These are phyloP conservation scores for Carlito syrichta DNA, from an alignment of 2,113 vertebrate genomes.

Conservation along the genomic window DNA sequence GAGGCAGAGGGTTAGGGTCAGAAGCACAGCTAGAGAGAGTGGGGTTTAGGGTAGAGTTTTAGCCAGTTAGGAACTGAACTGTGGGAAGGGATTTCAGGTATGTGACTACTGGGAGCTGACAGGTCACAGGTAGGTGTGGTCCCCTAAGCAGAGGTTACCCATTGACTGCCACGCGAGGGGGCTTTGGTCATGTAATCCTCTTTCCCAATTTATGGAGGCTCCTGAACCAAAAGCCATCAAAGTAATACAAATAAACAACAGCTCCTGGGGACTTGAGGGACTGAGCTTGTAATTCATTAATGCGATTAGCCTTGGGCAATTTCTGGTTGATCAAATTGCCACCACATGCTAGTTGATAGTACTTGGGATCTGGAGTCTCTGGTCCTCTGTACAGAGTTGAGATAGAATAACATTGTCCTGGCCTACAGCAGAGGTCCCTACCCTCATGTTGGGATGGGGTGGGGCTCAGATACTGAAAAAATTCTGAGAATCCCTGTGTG, in stretches of 20 bases:
- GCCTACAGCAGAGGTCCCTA: not conserved
- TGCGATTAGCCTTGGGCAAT: not conserved
- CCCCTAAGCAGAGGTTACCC: not conserved
- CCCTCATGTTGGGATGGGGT: not conserved
- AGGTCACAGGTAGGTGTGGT: not conserved
- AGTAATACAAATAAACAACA: not conserved
- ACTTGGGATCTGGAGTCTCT: not conserved
- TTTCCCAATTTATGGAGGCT: not conserved
- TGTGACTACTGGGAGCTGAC: not conserved
- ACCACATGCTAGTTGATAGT: not conserved
- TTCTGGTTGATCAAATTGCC: not conserved
- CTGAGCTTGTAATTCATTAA: not conserved
- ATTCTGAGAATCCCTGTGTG: not conserved
- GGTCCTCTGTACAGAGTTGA: not conserved
- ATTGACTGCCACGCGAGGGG: not conserved
- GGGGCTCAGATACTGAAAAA: not conserved
- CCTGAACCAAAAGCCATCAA: not conserved
- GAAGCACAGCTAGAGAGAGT: not conserved
- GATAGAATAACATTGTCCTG: not conserved
- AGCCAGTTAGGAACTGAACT: not conserved
- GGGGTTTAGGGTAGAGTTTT: not conserved
- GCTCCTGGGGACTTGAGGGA: not conserved
- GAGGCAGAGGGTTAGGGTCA: not conserved
- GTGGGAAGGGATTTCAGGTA: not conserved
- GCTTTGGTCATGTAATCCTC: not conserved